Percentiles rank a stretch among this genome's conserved stretches.
Conservation (phyloP, 2,888 invertebrate genomes). For the Taenaris catops region DNA sequence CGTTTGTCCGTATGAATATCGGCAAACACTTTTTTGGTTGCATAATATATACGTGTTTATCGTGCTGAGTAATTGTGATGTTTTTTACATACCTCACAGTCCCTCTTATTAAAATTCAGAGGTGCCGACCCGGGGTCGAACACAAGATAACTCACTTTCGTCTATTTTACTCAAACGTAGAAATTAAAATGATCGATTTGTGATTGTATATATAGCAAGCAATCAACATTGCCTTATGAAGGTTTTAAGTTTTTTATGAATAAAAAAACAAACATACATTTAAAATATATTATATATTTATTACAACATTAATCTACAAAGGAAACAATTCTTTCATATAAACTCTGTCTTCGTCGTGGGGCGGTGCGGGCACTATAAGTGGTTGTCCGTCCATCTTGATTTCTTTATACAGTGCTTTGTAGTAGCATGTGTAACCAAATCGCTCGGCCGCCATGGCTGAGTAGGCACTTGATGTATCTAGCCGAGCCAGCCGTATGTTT, state of each 20-base stretch:
- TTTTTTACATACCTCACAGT: no score
- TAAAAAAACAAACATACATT: neutral
- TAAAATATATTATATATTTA: neutral
- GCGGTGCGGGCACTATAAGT: slow-evolving; percentile 82
- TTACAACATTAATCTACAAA: neutral
- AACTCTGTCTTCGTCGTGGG: slow-evolving; percentile 81
- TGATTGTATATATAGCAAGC: no score
- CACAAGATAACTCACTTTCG: no score
- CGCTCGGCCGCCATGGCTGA: slow-evolving; percentile 86
- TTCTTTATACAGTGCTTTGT: slow-evolving; percentile 82
- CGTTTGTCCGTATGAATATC: no score
- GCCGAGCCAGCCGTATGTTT: slow-evolving; percentile 81
- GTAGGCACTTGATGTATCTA: slow-evolving; percentile 87
- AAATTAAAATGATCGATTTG: no score
- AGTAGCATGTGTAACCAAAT: slow-evolving; percentile 85
- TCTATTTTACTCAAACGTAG: no score
- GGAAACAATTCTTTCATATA: slow-evolving; percentile 66
- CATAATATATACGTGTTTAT: no score
- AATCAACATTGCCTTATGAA: neutral
- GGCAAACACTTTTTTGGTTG: no score
- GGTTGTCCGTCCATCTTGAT: slow-evolving; percentile 81
- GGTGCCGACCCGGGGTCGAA: no score
- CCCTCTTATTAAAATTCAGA: no score
- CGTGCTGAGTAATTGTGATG: no score
- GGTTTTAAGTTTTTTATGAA: neutral